Base-by-base conservation (phyloP, 1,140 invertebrate species). In the Diorhabda sublineata region DNA sequence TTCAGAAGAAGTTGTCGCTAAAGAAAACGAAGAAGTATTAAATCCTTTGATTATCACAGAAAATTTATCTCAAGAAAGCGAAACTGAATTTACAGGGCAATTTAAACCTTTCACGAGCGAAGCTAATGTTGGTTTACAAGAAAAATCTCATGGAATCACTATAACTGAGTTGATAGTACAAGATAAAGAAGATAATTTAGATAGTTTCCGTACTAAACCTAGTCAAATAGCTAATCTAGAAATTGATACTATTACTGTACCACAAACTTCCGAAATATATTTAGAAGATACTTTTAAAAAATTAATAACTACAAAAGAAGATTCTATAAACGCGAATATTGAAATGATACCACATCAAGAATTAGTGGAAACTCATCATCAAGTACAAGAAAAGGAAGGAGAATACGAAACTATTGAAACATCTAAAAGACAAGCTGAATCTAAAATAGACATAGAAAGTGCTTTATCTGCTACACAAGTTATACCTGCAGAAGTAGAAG, bases 111-210 rank as follows among this genome's bases (percentile, higher is more conserved):
- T 70, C 58, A 75, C 73, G 42, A 77, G 78, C 47, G 80, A 73
- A 66, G 85, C 81, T 3, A 76, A 82, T n/a, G 67, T 84, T 3
- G 74, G 70, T 4, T 76, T 86, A 58, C 82, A 85, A 66, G 81
- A 85, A 78, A 81, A 76, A 45, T 81, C 75, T 71, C 71, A 73
- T 64, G 76, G 75, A 42, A 70, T 78, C 58, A 77, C 69, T 47
- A 68, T 80, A 9, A 77, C 74, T 42, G 81, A 83, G 75, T 66
- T 81, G 47, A 71, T 78, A 42, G 68, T 75, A 60, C 72, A 81
- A 66, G 75, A 81, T 68, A 82, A 77, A 68, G 83, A 83, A 77
- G 77, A 75, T 45, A 43, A 61, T 42, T 58, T 83, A 4, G 71
- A 76, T 65, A 60, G 69, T 43, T 57, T 71, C 8, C 66, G 74